Evolutionary conservation across 2,797 vertebrate genomes (phyloP).

Genomic region (Characodon lateralis): DNA sequence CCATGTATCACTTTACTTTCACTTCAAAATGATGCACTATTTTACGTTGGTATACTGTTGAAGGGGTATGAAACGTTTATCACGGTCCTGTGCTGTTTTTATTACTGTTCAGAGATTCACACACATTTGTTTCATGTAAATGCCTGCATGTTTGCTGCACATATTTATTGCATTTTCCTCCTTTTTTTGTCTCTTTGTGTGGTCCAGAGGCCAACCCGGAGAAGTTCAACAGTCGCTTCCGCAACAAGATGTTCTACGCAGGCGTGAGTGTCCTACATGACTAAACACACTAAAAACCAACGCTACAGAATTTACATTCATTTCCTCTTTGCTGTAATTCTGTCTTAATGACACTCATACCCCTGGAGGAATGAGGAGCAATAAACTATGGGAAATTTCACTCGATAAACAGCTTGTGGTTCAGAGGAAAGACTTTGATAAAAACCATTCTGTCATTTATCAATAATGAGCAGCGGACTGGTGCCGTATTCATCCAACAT

Average conservation of each 20-base stretch:
- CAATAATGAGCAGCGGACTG: background rate
- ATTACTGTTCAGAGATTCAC: background rate
- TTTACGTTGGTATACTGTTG: background rate
- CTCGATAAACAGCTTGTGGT: too few species aligned
- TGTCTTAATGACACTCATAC: constrained; percentile 8
- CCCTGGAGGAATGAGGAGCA: background rate
- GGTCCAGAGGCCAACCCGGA: constrained; percentile 98
- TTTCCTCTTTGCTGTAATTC: background rate
- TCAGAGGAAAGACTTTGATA: background rate
- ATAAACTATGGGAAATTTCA: background rate
- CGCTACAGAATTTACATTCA: background rate
- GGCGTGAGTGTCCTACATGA: constrained; percentile 84
- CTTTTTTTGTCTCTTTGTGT: constrained; percentile 6
- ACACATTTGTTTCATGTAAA: background rate
- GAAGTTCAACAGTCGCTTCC: constrained; percentile 99
- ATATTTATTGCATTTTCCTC: constrained; percentile 17
- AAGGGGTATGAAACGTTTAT: background rate
- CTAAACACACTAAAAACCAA: constrained; percentile 8
- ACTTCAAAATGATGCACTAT: background rate
- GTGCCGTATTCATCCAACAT: background rate
- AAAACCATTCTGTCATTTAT: constrained; percentile 10
- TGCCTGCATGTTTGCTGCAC: background rate
- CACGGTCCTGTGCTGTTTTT: background rate
- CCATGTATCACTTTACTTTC: background rate
- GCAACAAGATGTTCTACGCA: constrained; percentile 99